These are phyloP conservation scores for Cremastinae sp. DNA, from an alignment of 2,888 invertebrate species.

Conservation along the genomic window DNA sequence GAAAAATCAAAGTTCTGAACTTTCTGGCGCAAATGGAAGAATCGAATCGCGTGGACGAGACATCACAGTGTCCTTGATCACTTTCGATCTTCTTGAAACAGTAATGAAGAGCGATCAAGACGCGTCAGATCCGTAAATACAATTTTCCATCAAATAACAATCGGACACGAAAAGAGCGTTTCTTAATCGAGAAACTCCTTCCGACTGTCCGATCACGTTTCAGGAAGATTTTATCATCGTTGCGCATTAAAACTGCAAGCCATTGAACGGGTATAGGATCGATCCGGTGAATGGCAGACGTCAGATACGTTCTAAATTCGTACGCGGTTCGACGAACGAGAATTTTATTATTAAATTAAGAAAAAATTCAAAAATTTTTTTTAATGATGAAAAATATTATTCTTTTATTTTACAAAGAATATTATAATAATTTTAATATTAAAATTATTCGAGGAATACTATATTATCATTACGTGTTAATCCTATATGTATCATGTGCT, in stretches of 20 bases:
- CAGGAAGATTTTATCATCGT: not conserved
- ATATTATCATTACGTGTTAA: too few species aligned
- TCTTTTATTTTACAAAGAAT: too few species aligned
- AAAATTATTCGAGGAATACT: too few species aligned
- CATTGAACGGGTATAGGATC: slow-evolving; percentile 3
- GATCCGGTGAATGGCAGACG: slow-evolving; percentile 9
- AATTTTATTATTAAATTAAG: not conserved
- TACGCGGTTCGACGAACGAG: not conserved
- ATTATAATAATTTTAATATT: too few species aligned
- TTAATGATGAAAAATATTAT: too few species aligned
- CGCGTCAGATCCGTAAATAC: slow-evolving; percentile 15
- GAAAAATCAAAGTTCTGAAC: slow-evolving; percentile 5
- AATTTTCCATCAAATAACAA: slow-evolving; percentile 9
- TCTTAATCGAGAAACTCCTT: not conserved
- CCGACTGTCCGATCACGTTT: not conserved
- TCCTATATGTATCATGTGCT: too few species aligned
- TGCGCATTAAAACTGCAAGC: slow-evolving; percentile 10
- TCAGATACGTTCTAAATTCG: not conserved
- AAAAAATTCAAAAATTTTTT: too few species aligned
- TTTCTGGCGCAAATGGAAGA: not conserved
- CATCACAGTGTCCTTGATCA: not conserved
- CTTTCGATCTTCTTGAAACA: slow-evolving; percentile 23
- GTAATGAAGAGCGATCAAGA: slow-evolving; percentile 15
- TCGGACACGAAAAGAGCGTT: not conserved
- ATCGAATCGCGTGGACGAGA: not conserved